Evolutionary conservation across 1,140 invertebrate genomes (phyloP).

Genomic region (Drosophila watanabei): DNA sequence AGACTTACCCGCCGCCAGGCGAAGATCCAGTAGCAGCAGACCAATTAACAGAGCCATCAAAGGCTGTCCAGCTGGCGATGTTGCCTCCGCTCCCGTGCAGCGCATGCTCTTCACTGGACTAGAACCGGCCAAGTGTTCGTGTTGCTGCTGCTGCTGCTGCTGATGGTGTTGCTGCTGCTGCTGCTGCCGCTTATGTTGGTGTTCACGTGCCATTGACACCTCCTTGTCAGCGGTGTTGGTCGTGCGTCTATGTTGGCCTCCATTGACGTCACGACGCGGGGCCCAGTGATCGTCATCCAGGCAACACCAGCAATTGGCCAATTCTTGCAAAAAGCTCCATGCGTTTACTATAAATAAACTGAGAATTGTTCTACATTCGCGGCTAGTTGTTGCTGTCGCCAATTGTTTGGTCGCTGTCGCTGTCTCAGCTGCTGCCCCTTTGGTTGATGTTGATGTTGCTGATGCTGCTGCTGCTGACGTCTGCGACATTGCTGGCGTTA

Average conservation of each 20-base stretch:
- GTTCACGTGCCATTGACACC: conserved; percentile 80
- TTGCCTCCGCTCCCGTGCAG: conserved; percentile 31
- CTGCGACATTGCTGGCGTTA: conserved; percentile 73
- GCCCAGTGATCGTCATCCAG: conserved; percentile 35
- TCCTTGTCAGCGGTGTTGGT: conserved; percentile 60
- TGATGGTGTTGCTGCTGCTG: conserved; percentile 1
- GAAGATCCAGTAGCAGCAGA: conserved; percentile 75
- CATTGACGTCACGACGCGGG: conserved; percentile 74
- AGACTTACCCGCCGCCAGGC: conserved; percentile 74
- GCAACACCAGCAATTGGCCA: conserved; percentile 61
- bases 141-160: conserved; percentile 14
- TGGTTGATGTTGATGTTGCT: conserved; percentile 30
- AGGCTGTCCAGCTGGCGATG: conserved; percentile 50
- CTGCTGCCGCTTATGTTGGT: conserved; percentile 26
- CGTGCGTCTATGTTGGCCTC: conserved; percentile 20
- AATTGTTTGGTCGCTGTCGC: not conserved
- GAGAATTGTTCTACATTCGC: conserved; percentile 77
- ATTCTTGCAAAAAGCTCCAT: conserved; percentile 73
- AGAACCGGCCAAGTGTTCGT: conserved; percentile 64
- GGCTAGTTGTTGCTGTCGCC: conserved; percentile 51
- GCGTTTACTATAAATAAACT: conserved; percentile 82
- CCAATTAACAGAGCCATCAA: conserved; percentile 83
- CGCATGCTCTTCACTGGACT: conserved; percentile 59
- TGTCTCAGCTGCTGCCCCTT: conserved; percentile 16
- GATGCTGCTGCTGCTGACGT: conserved; percentile 41